phyloP scores from a whole-genome alignment of 2,888 invertebrate genomes.

The Leptodirus hochenwartii region DNA sequence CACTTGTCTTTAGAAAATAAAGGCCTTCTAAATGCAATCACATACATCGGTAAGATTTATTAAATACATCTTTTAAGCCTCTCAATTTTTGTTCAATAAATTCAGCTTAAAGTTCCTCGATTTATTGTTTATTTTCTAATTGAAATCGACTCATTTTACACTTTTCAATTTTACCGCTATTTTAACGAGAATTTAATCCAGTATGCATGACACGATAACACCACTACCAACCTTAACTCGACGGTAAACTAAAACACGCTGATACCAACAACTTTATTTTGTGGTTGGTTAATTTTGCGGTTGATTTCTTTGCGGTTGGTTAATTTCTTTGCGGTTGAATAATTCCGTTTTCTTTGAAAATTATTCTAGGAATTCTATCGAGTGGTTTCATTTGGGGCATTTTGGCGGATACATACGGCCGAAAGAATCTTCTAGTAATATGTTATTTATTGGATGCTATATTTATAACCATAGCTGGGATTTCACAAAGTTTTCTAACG shows the following conservation, averaged over 20 bases:
- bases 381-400: slow-evolving; percentile 64
- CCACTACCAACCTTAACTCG: too few relatives aligned
- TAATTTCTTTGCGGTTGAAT: too few relatives aligned
- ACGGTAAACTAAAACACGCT: too few relatives aligned
- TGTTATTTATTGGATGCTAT: slow-evolving; percentile 45
- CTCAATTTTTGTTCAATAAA: slow-evolving; percentile 3
- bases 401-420: slow-evolving; percentile 52
- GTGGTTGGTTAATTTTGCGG: too few relatives aligned
- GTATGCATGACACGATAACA: too few relatives aligned
- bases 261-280: too few relatives aligned
- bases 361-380: slow-evolving; percentile 49
- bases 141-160: too few relatives aligned
- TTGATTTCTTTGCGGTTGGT: too few relatives aligned
- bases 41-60: slow-evolving; percentile 43
- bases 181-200: too few relatives aligned
- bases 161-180: too few relatives aligned
- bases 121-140: too few relatives aligned
- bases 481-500: slow-evolving; percentile 46
- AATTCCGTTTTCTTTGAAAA: too few relatives aligned
- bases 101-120: background rate
- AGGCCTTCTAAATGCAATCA: slow-evolving; percentile 46
- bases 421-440: slow-evolving; percentile 43
- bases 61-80: background rate
- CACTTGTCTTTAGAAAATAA: slow-evolving; percentile 43
- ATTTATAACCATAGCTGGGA: slow-evolving; percentile 40